Evolutionary conservation across 2,113 vertebrate species (phyloP).

Genomic region (Hyperopisus bebe): DNA sequence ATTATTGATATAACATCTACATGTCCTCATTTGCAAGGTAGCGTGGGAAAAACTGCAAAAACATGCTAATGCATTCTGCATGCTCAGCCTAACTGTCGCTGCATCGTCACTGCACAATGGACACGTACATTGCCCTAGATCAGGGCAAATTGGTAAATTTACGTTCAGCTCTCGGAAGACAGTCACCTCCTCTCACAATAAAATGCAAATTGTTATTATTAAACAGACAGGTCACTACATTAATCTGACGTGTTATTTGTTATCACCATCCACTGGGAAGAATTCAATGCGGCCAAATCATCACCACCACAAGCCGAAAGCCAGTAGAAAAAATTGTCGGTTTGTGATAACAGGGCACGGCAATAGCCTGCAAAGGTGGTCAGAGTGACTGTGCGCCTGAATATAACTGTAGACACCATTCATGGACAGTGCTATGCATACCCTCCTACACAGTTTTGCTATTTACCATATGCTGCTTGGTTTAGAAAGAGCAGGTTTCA

Average conservation of each 20-base stretch:
- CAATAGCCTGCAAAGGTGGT: neutral
- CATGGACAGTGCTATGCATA: neutral
- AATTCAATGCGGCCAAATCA: neutral
- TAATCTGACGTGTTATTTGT: neutral
- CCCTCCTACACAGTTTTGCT: neutral
- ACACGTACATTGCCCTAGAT: neutral
- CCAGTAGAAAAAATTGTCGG: neutral
- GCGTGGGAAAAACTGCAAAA: neutral
- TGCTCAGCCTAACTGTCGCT: neutral
- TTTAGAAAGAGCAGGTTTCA: neutral
- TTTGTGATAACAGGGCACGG: neutral
- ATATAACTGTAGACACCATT: neutral
- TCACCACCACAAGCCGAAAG: neutral
- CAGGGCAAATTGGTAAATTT: neutral
- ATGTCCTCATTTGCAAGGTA: neutral
- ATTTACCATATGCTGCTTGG: neutral
- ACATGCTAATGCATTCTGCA: neutral
- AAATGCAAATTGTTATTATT: neutral
- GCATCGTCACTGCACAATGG: neutral
- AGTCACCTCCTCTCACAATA: neutral
- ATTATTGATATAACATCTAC: neutral
- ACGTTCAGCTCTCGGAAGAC: neutral
- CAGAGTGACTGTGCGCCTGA: neutral
- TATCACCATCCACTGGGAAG: neutral
- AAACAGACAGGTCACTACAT: neutral